Percentiles rank a stretch among this genome's conserved stretches.
phyloP scores from a whole-genome alignment of 2,888 invertebrate genomes.

The Philereme transversata region DNA sequence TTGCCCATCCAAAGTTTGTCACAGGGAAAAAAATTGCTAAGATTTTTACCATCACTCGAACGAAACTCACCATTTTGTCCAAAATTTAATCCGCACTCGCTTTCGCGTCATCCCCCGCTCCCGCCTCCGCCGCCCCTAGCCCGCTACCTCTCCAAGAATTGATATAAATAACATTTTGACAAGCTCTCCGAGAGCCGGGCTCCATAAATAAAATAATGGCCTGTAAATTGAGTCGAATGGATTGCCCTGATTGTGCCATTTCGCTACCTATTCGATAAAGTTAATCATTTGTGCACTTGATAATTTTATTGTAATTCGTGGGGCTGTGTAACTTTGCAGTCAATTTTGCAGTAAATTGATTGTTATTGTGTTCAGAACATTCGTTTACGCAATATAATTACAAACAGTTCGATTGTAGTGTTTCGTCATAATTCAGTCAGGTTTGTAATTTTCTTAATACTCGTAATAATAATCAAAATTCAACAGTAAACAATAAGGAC shows the following conservation, averaged over 20 bases:
- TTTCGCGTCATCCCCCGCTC: conserved; percentile 33
- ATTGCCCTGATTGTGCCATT: conserved; percentile 32
- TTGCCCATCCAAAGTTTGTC: too few species aligned
- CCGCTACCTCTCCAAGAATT: conserved; percentile 42
- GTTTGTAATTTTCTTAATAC: too few species aligned
- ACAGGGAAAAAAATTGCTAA: too few species aligned
- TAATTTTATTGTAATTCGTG: conserved; percentile 22
- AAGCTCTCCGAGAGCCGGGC: conserved; percentile 50
- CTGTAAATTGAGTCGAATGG: conserved; percentile 42
- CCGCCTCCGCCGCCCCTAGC: not conserved
- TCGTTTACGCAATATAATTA: not conserved
- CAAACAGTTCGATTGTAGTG: not conserved
- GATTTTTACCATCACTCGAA: too few species aligned
- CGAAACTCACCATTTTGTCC: not conserved
- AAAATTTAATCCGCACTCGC: not conserved
- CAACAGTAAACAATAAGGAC: too few species aligned
- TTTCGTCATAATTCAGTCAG: not conserved
- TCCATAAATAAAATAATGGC: conserved; percentile 52
- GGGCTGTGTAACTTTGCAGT: conserved; percentile 8
- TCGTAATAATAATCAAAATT: too few species aligned
- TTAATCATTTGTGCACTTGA: conserved; percentile 20
- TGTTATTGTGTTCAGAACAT: conserved; percentile 5
- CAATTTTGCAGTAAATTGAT: conserved; percentile 11
- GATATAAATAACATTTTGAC: conserved; percentile 69
- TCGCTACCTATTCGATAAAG: conserved; percentile 22